These are phyloP conservation scores for Coturnix japonica DNA, from an alignment of 2,113 vertebrate genomes.

Conservation along the genomic window DNA sequence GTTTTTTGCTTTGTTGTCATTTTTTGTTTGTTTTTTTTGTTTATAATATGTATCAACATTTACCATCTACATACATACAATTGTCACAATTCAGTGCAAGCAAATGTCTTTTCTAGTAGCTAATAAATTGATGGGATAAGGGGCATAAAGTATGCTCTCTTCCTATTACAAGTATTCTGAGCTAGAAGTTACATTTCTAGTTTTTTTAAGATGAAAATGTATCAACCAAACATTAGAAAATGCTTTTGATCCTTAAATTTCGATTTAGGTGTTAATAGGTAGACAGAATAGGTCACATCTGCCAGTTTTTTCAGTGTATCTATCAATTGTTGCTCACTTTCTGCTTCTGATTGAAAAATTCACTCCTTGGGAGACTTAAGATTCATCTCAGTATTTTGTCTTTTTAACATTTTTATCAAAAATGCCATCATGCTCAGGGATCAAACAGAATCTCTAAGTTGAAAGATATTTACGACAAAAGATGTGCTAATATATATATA, in stretches of 20 bases:
- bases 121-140: not conserved
- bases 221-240: not conserved
- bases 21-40: not conserved
- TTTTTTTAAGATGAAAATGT: not conserved
- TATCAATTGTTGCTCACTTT: not conserved
- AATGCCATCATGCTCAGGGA: not conserved
- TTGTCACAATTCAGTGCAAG: too few relatives aligned
- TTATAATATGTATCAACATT: not conserved
- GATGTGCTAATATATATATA: not conserved
- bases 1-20: not conserved
- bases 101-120: not conserved
- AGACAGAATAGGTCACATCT: not conserved
- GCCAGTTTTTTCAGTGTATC: not conserved
- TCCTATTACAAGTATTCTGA: not conserved
- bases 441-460: not conserved
- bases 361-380: not conserved
- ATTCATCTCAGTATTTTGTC: conserved; percentile 6
- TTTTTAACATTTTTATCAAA: conserved; percentile 12
- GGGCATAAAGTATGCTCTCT: not conserved
- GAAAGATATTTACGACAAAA: conserved; percentile 25
- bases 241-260: conserved; percentile 31
- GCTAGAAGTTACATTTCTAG: not conserved
- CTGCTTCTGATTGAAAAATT: not conserved
- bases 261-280: not conserved
- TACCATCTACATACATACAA: not conserved